phyloP scores from a whole-genome alignment of 1,140 invertebrate species.

The Meloidogyne exigua region DNA sequence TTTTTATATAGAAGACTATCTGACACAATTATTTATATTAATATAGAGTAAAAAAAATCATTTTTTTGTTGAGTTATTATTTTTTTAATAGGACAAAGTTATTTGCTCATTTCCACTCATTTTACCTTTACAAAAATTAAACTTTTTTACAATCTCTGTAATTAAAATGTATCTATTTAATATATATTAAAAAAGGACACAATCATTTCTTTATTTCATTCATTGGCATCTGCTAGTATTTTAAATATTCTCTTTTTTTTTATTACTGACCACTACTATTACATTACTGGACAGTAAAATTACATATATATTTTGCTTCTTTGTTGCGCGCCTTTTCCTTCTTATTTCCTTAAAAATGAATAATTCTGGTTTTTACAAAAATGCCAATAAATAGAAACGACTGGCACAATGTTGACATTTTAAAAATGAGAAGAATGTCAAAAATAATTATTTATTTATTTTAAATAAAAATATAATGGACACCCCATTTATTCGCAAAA shows the following conservation, averaged over 20 bases:
- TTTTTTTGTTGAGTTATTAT: neutral
- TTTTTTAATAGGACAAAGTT: neutral
- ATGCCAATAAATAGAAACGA: neutral
- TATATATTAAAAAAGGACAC: too few species aligned
- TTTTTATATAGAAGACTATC: neutral
- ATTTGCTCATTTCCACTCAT: neutral
- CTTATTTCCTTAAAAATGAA: neutral
- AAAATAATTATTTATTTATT: too few species aligned
- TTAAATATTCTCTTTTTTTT: neutral
- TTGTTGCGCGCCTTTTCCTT: neutral
- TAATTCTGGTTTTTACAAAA: conserved; percentile 1
- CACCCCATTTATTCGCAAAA: too few species aligned
- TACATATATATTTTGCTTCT: neutral
- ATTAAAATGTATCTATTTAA: too few species aligned
- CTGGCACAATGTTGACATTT: neutral
- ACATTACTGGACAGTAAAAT: neutral
- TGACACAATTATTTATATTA: neutral
- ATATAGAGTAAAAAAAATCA: too few species aligned
- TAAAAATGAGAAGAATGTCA: too few species aligned
- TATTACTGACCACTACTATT: neutral
- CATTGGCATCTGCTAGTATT: neutral
- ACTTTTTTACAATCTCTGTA: too few species aligned
- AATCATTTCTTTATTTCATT: neutral
- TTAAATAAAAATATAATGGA: too few species aligned
- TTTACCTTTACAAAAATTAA: neutral